A percentile compares a stretch with the other conserved stretches of the same genome.
phyloP scores from a whole-genome alignment of 2,113 vertebrate genomes.

The Elgaria multicarinata region DNA sequence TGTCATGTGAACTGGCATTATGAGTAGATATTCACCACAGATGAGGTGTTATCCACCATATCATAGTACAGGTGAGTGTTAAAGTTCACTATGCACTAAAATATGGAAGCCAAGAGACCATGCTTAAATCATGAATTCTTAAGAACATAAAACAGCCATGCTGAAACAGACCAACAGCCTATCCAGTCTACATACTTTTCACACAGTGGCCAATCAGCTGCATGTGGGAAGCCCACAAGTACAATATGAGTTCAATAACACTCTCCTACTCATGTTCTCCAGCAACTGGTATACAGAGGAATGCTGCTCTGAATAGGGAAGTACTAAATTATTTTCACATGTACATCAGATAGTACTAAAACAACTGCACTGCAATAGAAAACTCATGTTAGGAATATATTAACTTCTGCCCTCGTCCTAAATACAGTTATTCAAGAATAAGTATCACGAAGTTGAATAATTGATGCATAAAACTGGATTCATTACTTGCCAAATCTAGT shows the following conservation, averaged over 20 bases:
- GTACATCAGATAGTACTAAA: not conserved
- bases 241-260: too few relatives aligned
- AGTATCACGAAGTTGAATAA: not conserved
- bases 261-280: too few relatives aligned
- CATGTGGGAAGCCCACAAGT: too few relatives aligned
- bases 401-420: not conserved
- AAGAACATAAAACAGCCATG: too few relatives aligned
- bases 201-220: too few relatives aligned
- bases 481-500: not conserved
- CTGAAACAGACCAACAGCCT: too few relatives aligned
- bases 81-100: conserved; percentile 82
- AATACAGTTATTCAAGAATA: conserved; percentile 10
- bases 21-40: conserved; percentile 60
- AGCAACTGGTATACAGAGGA: too few relatives aligned
- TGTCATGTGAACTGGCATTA: too few relatives aligned
- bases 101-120: conserved; percentile 66
- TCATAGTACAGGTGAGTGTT: conserved; percentile 85
- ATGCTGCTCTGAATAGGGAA: too few relatives aligned
- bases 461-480: not conserved
- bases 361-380: conserved; percentile 26
- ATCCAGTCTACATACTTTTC: too few relatives aligned
- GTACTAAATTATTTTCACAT: not conserved
- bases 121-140: conserved; percentile 9
- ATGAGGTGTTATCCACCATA: conserved; percentile 67
- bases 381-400: not conserved